Percentiles rank a stretch among this genome's conserved stretches.
Evolutionary conservation across 2,113 vertebrate species (phyloP).

Genomic region (human): GRCh38 chr12:117583501-117584000

Average conservation of each 20-base stretch:
- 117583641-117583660: not conserved
- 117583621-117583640: not conserved
- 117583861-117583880: not conserved
- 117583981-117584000: not conserved
- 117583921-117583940: rapidly evolving
- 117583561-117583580: not conserved
- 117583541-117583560: not conserved
- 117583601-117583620: not conserved
- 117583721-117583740: not conserved
- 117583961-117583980: not conserved
- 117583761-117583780: not conserved
- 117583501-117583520: too few species aligned
- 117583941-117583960: not conserved
- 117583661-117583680: not conserved
- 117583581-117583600: not conserved
- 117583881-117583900: not conserved
- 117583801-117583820: not conserved
- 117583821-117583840: not conserved
- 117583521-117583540: not conserved
- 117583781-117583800: not conserved
- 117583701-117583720: not conserved
- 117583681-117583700: not conserved
- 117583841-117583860: slow-evolving; percentile 37
- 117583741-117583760: not conserved
- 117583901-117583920: slow-evolving; percentile 25